Conservation (phyloP, 2,888 invertebrate genomes). For the Campoplex capitator region DNA sequence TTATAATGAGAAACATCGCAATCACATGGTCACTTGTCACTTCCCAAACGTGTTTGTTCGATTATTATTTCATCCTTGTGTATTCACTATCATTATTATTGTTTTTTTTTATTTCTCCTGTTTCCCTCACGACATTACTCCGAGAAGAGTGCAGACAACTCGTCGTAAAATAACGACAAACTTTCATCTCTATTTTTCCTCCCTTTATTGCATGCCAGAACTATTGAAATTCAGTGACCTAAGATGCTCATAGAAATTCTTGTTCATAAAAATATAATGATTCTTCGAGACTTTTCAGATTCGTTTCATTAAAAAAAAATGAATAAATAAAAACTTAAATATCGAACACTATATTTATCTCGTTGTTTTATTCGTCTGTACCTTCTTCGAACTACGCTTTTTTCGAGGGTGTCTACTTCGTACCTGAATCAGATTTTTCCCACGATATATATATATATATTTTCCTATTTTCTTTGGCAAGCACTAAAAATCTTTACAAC, state of each 20-base stretch:
- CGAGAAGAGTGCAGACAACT: conserved; percentile 71
- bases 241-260: conserved; percentile 80
- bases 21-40: conserved; percentile 83
- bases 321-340: neutral
- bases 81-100: neutral
- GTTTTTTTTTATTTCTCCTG: neutral
- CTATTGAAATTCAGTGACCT: conserved; percentile 71
- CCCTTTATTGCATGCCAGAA: conserved; percentile 2
- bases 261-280: neutral
- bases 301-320: neutral
- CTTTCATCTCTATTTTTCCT: conserved; percentile 3
- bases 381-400: conserved; percentile 27
- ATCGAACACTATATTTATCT: neutral
- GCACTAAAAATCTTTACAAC: neutral
- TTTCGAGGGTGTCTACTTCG: conserved; percentile 69
- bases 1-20: conserved; percentile 77
- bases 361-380: neutral
- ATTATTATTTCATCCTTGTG: neutral
- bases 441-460: neutral
- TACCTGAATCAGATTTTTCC: conserved; percentile 23
- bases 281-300: conserved; percentile 2
- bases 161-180: conserved; percentile 43
- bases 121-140: conserved; percentile 38
- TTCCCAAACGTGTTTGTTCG: conserved; percentile 76
- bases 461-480: neutral